These are phyloP conservation scores for Peromyscus leucopus DNA, from an alignment of 2,113 vertebrate genomes.

Conservation along the genomic window DNA sequence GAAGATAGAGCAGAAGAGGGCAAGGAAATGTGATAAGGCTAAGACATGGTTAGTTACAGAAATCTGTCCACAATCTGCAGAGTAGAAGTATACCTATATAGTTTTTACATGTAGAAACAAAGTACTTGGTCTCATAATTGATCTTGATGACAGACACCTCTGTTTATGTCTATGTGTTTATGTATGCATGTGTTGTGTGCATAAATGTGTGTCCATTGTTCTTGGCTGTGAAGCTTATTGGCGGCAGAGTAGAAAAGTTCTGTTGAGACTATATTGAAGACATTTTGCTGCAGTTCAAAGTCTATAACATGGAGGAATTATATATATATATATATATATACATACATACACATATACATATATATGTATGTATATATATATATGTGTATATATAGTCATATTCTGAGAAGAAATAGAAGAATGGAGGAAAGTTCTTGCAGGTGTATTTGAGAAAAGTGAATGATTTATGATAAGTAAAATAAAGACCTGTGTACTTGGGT, in stretches of 20 bases:
- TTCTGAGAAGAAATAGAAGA: neutral
- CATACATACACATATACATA: accelerated
- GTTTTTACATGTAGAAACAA: neutral
- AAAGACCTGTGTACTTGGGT: constrained; percentile 17
- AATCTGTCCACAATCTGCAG: neutral
- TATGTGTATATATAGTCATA: neutral
- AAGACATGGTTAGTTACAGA: neutral
- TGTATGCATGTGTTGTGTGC: neutral
- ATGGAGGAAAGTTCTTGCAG: neutral
- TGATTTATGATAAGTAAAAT: neutral
- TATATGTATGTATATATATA: no score
- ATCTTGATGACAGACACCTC: accelerated
- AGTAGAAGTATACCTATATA: neutral
- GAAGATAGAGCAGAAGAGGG: neutral
- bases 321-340: no score
- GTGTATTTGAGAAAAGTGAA: neutral
- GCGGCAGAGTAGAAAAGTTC: neutral
- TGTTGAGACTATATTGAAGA: neutral
- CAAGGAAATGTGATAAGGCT: neutral
- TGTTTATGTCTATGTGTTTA: neutral
- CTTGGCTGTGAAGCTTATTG: neutral
- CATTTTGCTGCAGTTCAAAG: neutral
- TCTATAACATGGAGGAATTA: neutral
- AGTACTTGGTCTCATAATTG: neutral
- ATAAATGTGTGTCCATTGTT: neutral